These are phyloP conservation scores for Platycercus adscitus DNA, from an alignment of 2,113 vertebrate species.

Conservation along the genomic window DNA sequence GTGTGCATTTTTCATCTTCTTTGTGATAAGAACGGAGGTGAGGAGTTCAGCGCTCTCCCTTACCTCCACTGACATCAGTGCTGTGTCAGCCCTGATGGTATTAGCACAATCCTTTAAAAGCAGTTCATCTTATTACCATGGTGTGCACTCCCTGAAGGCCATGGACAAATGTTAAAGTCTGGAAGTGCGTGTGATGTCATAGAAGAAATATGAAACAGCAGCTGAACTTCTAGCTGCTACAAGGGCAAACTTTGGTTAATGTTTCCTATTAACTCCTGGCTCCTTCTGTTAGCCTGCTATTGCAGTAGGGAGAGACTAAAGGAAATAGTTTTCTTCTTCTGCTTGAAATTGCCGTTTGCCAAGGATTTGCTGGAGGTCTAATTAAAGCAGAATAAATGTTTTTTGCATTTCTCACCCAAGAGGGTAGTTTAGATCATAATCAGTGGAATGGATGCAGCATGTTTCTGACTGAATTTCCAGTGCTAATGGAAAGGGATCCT, in stretches of 20 bases:
- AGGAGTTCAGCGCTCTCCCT: constrained; percentile 41
- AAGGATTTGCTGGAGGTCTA: constrained; percentile 14
- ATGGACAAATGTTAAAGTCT: constrained; percentile 36
- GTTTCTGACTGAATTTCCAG: constrained; percentile 2
- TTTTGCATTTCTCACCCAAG: constrained; percentile 41
- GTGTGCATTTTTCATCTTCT: not conserved
- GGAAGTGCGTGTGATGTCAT: not conserved
- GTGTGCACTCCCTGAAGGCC: constrained; percentile 30
- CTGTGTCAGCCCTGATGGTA: constrained; percentile 44
- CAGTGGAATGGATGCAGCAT: constrained; percentile 2
- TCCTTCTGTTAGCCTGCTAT: constrained; percentile 37
- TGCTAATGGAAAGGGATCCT: constrained; percentile 24
- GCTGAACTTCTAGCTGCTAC: constrained; percentile 16
- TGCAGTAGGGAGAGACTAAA: not conserved
- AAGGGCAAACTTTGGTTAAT: constrained; percentile 58
- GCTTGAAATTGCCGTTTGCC: not conserved
- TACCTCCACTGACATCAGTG: constrained; percentile 24
- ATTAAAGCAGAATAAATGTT: constrained; percentile 58
- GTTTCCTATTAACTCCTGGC: constrained; percentile 43
- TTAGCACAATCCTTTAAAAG: constrained; percentile 44
- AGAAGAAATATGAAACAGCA: constrained; percentile 46
- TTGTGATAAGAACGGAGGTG: not conserved
- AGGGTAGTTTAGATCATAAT: constrained; percentile 43
- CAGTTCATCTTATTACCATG: constrained; percentile 20
- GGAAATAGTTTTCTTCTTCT: not conserved